These are phyloP conservation scores for Alca torda DNA, from an alignment of 2,797 vertebrate species.

Conservation along the genomic window DNA sequence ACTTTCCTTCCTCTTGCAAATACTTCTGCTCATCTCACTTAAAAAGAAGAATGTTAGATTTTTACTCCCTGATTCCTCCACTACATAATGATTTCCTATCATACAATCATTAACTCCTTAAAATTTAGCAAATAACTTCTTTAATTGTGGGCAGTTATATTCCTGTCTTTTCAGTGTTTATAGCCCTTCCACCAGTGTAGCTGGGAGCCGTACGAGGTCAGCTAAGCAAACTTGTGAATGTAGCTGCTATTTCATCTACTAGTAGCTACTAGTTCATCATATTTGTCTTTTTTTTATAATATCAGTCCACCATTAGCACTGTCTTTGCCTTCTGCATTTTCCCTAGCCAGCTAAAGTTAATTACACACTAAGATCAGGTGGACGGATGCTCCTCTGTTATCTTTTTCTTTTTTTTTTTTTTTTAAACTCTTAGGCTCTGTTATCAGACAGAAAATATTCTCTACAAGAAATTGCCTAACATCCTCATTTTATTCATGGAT, in stretches of 20 bases:
- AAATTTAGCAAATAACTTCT: neutral
- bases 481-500: slow-evolving; percentile 3
- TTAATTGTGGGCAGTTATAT: neutral
- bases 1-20: neutral
- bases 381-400: neutral
- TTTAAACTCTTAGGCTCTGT: neutral
- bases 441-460: slow-evolving; percentile 1
- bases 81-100: neutral
- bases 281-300: neutral
- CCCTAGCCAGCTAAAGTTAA: neutral
- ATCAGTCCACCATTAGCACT: neutral
- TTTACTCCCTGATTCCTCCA: neutral
- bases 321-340: neutral
- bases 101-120: neutral
- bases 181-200: neutral
- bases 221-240: neutral
- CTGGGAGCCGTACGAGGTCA: neutral
- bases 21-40: neutral
- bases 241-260: neutral
- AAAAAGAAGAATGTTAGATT: neutral
- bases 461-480: neutral
- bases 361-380: neutral
- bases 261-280: neutral
- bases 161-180: neutral
- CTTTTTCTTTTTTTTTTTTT: neutral